Evolutionary conservation across 2,888 invertebrate genomes (phyloP).

Genomic region (Ectobius pallidus): DNA sequence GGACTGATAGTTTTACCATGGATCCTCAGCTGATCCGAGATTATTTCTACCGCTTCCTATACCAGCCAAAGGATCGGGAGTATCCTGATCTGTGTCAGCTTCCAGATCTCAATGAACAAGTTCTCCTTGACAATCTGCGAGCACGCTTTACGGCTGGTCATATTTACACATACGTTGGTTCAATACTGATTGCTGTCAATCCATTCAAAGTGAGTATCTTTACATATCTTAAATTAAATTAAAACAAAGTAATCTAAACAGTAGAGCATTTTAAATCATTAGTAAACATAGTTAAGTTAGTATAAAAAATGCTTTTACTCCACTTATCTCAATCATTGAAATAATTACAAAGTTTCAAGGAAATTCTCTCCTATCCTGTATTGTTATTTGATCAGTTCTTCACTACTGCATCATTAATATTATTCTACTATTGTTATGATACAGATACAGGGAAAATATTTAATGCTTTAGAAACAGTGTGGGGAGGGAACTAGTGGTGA

Average conservation of each 20-base stretch:
- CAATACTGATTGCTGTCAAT: slow-evolving; percentile 93
- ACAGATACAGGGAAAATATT: too few relatives aligned
- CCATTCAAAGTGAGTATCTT: slow-evolving; percentile 69
- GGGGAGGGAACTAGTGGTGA: too few relatives aligned
- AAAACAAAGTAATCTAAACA: too few relatives aligned
- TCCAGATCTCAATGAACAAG: slow-evolving; percentile 93
- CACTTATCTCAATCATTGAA: too few relatives aligned
- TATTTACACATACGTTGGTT: slow-evolving; percentile 96
- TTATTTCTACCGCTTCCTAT: slow-evolving; percentile 88
- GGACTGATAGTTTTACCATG: slow-evolving; percentile 87
- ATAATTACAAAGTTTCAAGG: too few relatives aligned
- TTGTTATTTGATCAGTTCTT: too few relatives aligned
- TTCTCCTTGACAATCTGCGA: slow-evolving; percentile 86
- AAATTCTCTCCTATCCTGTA: too few relatives aligned
- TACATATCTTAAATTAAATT: background rate
- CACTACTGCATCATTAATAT: too few relatives aligned
- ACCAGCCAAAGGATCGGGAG: slow-evolving; percentile 91
- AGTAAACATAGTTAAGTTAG: background rate
- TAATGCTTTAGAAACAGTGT: too few relatives aligned
- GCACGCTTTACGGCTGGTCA: slow-evolving; percentile 89
- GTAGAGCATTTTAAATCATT: background rate
- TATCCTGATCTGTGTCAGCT: slow-evolving; percentile 95
- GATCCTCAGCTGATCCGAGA: slow-evolving; percentile 92
- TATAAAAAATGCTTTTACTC: too few relatives aligned
- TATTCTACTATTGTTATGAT: too few relatives aligned